A percentile compares a stretch with the other conserved stretches of the same genome.
Conservation (phyloP, 2,888 invertebrate species). For the Dicroscelio sp. region DNA sequence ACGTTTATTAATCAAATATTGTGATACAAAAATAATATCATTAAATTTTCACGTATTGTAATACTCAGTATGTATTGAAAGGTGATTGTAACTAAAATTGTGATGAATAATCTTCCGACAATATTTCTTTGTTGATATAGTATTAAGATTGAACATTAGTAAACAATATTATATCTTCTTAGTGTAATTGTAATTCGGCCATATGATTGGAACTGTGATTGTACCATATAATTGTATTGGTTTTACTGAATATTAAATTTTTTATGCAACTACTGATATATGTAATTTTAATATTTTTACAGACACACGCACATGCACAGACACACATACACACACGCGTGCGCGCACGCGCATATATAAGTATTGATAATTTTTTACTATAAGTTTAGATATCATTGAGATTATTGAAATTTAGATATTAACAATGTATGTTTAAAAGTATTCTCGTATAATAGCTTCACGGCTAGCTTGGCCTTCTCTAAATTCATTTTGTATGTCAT, state of each 20-base stretch:
- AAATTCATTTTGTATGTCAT: neutral
- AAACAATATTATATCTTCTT: neutral
- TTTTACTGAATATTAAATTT: neutral
- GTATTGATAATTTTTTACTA: neutral
- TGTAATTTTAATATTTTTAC: neutral
- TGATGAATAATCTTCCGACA: neutral
- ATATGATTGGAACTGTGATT: neutral
- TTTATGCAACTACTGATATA: neutral
- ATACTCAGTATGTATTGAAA: too few relatives aligned
- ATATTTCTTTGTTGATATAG: neutral
- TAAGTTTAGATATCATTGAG: neutral
- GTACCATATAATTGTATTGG: neutral
- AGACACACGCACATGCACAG: too few relatives aligned
- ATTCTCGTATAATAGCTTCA: neutral
- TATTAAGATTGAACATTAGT: neutral
- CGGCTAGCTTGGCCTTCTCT: slow-evolving; percentile 18
- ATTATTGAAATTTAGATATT: neutral
- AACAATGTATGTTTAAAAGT: neutral
- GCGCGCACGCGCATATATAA: too few relatives aligned
- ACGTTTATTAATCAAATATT: too few relatives aligned
- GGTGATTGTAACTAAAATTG: neutral
- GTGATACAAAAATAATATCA: too few relatives aligned
- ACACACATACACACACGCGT: too few relatives aligned
- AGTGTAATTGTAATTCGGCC: neutral
- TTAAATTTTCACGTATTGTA: too few relatives aligned